These are phyloP conservation scores for Takifugu rubripes DNA, from an alignment of 2,797 vertebrate species.

Conservation along the genomic window DNA sequence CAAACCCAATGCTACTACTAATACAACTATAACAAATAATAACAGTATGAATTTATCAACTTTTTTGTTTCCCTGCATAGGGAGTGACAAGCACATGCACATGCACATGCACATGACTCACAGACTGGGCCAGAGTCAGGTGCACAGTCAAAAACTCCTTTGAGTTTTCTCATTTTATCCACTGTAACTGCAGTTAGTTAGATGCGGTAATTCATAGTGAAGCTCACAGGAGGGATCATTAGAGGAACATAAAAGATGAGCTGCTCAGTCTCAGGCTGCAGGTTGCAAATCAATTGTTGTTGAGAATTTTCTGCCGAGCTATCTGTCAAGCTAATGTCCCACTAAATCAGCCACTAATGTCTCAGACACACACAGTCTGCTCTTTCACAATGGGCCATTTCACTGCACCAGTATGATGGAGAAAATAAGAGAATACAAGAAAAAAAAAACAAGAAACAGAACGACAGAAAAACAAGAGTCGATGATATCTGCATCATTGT, in stretches of 20 bases:
- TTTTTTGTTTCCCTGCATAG: too few relatives aligned
- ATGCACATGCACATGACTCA: too few relatives aligned
- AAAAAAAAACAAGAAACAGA: constrained; percentile 1
- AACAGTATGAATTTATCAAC: too few relatives aligned
- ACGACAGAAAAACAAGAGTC: constrained; percentile 5
- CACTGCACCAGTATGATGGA: constrained; percentile 48
- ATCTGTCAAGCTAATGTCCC: constrained; percentile 77
- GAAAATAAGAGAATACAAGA: constrained; percentile 43
- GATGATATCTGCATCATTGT: constrained; percentile 15
- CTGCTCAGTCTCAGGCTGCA: constrained; percentile 28
- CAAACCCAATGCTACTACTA: background rate
- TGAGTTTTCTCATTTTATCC: background rate
- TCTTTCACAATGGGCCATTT: constrained; percentile 69
- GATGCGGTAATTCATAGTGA: background rate
- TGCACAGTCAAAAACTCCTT: too few relatives aligned
- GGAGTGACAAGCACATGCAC: background rate
- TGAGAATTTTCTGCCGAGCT: constrained; percentile 51
- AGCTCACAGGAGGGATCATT: constrained; percentile 7
- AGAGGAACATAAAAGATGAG: constrained; percentile 23
- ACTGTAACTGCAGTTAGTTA: background rate
- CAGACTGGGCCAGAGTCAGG: too few relatives aligned
- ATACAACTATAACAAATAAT: background rate
- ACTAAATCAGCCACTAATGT: constrained; percentile 77
- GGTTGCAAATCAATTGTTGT: constrained; percentile 72
- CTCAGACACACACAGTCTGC: constrained; percentile 67